Base-by-base conservation (phyloP, 2,888 invertebrate genomes). In the Spodoptera exigua region DNA sequence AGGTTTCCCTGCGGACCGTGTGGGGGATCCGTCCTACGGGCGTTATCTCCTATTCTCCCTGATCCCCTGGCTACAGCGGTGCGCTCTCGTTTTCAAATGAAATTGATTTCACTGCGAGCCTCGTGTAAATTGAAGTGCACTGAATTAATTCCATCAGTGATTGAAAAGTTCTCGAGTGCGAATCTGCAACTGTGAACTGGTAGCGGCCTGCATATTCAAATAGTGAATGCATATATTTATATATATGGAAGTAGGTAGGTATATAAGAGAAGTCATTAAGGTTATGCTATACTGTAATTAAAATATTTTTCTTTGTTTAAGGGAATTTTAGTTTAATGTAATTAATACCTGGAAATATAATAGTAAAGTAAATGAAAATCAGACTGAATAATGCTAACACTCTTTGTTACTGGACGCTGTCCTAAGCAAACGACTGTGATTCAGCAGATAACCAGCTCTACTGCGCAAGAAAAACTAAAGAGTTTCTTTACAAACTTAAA, bases 71-170 rank as follows among this genome's bases (percentile, higher is more conserved):
- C 80, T 80, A 70, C 78, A 74, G 77, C 77, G 66, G 72, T 69
- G 67, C 77, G 79, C 75, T 79, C 76, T 67, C 80, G 70, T 72
- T 83, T 83, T 82, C 73, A 80, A 83, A 84, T 80, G 76, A 83
- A 87, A 88, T 88, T 87, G 85, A 87, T 87, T 89, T 73, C 71
- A 66, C 68, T 61, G 71, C 73, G 76, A 79, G 80, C 70, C 62
- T 61, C 73, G 76, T 78, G 71, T 74, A 83, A 84, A 87, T 85
- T 84, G 82, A 84, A 89, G 82, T 84, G 84, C 86, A 85, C 85
- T 84, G 80, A 87, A 88, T 89, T 88, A 87, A 86, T 85, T 85
- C 76, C 74, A 76, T 70, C 72, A 70, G 70, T 85, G 85, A 89
- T 89, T 88, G 86, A 87, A 91, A 89, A 85, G 81, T 86, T 85